Conservation (phyloP, 2,888 invertebrate species). For the Sphinx pinastri region DNA sequence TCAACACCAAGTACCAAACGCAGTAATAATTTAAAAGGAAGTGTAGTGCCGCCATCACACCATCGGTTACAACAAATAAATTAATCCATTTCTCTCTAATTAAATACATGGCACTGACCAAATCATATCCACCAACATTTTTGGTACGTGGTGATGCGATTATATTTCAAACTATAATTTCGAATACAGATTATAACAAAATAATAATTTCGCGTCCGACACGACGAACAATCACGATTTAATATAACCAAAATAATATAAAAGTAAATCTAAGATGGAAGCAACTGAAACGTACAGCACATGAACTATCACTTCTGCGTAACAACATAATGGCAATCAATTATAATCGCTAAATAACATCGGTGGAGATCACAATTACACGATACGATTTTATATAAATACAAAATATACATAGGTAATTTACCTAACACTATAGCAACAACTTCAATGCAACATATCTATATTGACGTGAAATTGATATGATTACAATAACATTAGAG, state of each 20-base stretch:
- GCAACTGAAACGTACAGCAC: slow-evolving; percentile 73
- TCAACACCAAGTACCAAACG: slow-evolving; percentile 80
- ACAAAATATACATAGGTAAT: slow-evolving; percentile 81
- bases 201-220: slow-evolving; percentile 51
- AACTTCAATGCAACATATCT: slow-evolving; percentile 81
- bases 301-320: slow-evolving; percentile 60
- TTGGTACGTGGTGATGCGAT: slow-evolving; percentile 73
- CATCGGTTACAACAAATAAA: slow-evolving; percentile 67
- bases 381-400: slow-evolving; percentile 80
- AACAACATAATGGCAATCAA: slow-evolving; percentile 81
- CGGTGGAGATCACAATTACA: slow-evolving; percentile 84
- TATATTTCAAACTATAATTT: slow-evolving; percentile 38
- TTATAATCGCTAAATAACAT: slow-evolving; percentile 80
- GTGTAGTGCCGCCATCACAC: slow-evolving; percentile 61
- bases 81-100: slow-evolving; percentile 72
- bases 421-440: slow-evolving; percentile 73
- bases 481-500: slow-evolving; percentile 67
- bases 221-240: slow-evolving; percentile 64
- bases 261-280: slow-evolving; percentile 78
- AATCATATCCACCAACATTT: slow-evolving; percentile 73
- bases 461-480: slow-evolving; percentile 81
- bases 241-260: slow-evolving; percentile 66
- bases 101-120: slow-evolving; percentile 83
- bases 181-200: slow-evolving; percentile 56
- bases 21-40: slow-evolving; percentile 72